Conservation (phyloP, 2,888 invertebrate species). For the Lasioglossum pauxillum region DNA sequence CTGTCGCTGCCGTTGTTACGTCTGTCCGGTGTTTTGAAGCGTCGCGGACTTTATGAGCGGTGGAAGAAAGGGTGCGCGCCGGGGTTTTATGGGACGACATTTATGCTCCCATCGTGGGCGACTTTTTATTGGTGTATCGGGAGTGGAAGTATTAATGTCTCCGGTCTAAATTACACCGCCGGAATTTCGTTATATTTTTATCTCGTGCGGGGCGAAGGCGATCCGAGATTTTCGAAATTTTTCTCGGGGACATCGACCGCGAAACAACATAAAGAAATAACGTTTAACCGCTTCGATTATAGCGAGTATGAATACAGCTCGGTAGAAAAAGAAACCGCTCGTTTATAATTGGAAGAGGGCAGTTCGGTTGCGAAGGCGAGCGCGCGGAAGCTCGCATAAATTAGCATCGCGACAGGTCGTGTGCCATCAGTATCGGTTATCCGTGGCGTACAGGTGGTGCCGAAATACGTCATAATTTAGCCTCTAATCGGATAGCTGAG, state of each 20-base stretch:
- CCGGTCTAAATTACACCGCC: constrained; percentile 28
- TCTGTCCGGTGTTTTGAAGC: constrained; percentile 28
- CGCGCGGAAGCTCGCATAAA: constrained; percentile 60
- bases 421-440: constrained; percentile 65
- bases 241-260: no score
- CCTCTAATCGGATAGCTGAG: constrained; percentile 67
- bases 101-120: constrained; percentile 49
- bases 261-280: no score
- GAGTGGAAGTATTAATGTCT: constrained; percentile 48
- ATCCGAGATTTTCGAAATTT: constrained; percentile 9
- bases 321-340: no score
- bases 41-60: constrained; percentile 40
- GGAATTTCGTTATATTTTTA: constrained; percentile 38
- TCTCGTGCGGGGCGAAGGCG: neutral
- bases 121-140: constrained; percentile 51
- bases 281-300: no score
- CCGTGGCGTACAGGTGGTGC: constrained; percentile 60
- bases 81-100: constrained; percentile 43
- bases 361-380: constrained; percentile 25
- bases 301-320: no score
- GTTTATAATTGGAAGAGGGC: neutral
- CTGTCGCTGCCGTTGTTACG: constrained; percentile 33
- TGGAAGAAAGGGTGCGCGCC: constrained; percentile 24
- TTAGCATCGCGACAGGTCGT: constrained; percentile 66
- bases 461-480: constrained; percentile 71